Conservation (phyloP, 2,888 invertebrate species). For the Cryptus viduatorius region DNA sequence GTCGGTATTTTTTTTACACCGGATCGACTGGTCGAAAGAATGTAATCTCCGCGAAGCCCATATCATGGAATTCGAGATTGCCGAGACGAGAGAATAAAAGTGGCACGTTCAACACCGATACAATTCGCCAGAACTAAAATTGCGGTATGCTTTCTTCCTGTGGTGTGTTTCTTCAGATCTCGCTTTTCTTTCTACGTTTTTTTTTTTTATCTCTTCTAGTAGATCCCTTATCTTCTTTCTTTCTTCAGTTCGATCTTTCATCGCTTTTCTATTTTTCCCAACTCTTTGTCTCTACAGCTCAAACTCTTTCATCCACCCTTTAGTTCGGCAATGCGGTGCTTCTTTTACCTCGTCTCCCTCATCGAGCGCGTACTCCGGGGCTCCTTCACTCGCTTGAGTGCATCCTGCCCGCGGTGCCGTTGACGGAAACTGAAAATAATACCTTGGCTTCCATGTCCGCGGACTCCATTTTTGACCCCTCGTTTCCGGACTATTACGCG, state of each 20-base stretch:
- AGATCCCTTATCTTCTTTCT: conserved; percentile 42
- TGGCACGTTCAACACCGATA: conserved; percentile 79
- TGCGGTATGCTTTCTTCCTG: conserved; percentile 63
- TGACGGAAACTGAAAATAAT: conserved; percentile 51
- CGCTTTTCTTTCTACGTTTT: conserved; percentile 59
- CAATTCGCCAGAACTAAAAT: conserved; percentile 77
- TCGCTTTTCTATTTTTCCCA: conserved; percentile 24
- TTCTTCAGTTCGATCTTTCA: conserved; percentile 20
- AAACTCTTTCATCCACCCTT: conserved; percentile 57
- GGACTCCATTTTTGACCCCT: neutral
- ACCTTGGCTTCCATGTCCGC: conserved; percentile 54
- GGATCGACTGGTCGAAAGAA: conserved; percentile 72
- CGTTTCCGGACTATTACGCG: neutral
- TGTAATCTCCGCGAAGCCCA: conserved; percentile 78
- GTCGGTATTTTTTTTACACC: neutral
- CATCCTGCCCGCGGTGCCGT: conserved; percentile 65
- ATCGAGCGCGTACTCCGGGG: conserved; percentile 26
- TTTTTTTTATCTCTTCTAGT: conserved; percentile 27
- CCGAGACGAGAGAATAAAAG: conserved; percentile 62
- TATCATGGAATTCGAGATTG: conserved; percentile 75
- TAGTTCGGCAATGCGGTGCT: conserved; percentile 55
- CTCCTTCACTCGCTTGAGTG: conserved; percentile 68
- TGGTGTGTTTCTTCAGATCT: conserved; percentile 53
- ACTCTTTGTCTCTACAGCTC: conserved; percentile 34
- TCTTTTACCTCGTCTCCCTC: conserved; percentile 62